These are phyloP conservation scores for Pavo muticus DNA, from an alignment of 2,113 vertebrate genomes.

Conservation along the genomic window DNA sequence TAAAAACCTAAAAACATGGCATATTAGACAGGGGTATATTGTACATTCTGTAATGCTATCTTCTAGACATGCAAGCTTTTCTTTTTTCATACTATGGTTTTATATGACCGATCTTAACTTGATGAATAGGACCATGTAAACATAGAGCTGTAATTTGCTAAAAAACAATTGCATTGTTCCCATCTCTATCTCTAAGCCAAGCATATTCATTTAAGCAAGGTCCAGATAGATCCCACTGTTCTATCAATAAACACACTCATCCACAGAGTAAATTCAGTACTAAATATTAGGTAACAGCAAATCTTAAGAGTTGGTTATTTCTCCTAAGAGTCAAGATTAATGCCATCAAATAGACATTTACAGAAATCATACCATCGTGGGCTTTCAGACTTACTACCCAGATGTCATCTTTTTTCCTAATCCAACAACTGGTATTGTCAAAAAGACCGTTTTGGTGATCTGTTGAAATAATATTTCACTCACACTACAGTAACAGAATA, in stretches of 20 bases:
- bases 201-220: neutral
- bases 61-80: neutral
- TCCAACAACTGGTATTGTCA: slow-evolving; percentile 30
- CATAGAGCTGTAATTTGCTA: neutral
- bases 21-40: neutral
- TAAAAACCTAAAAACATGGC: neutral
- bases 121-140: neutral
- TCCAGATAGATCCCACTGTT: neutral
- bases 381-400: slow-evolving; percentile 38
- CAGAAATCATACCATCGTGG: slow-evolving; percentile 1
- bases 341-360: slow-evolving; percentile 8
- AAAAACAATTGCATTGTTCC: neutral
- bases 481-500: neutral
- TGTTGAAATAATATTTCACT: neutral
- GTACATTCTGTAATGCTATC: neutral
- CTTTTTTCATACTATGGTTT: neutral
- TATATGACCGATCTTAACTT: neutral
- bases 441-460: neutral
- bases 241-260: neutral
- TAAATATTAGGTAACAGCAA: neutral
- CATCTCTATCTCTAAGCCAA: neutral
- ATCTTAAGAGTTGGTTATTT: neutral
- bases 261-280: neutral
- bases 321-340: slow-evolving; percentile 7
- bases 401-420: slow-evolving; percentile 57